phyloP scores from a whole-genome alignment of 2,113 vertebrate genomes.

The Acrocephalus arundinaceus region DNA sequence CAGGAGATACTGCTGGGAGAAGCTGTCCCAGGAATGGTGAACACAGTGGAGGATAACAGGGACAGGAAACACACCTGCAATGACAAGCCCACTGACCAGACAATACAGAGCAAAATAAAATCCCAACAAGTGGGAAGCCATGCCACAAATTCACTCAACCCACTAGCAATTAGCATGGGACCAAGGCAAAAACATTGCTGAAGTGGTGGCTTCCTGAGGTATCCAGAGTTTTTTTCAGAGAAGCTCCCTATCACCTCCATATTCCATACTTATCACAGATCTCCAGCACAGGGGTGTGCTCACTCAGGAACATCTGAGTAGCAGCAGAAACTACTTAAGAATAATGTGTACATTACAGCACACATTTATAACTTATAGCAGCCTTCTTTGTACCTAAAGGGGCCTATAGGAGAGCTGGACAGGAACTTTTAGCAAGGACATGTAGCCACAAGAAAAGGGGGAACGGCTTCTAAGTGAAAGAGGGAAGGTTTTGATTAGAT shows the following conservation, averaged over 20 bases:
- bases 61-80: not conserved
- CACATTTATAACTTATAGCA: not conserved
- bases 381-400: not conserved
- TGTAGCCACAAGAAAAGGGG: not conserved
- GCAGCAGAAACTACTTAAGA: not conserved
- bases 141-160: not conserved
- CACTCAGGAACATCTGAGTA: not conserved
- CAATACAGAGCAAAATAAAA: not conserved
- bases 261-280: not conserved
- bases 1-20: not conserved
- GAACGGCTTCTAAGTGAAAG: not conserved
- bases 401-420: not conserved
- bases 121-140: fast-evolving
- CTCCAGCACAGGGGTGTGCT: not conserved
- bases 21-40: not conserved
- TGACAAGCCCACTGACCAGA: not conserved
- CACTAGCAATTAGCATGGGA: not conserved
- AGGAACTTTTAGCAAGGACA: not conserved
- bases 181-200: not conserved
- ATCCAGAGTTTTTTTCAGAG: not conserved
- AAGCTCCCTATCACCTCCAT: not conserved
- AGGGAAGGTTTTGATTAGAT: not conserved
- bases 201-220: not conserved
- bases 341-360: not conserved
- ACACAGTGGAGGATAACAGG: not conserved